A percentile compares a stretch with the other conserved stretches of the same genome.
Evolutionary conservation across 2,888 invertebrate species (phyloP).

Genomic region (Azorinus chamasolen): DNA sequence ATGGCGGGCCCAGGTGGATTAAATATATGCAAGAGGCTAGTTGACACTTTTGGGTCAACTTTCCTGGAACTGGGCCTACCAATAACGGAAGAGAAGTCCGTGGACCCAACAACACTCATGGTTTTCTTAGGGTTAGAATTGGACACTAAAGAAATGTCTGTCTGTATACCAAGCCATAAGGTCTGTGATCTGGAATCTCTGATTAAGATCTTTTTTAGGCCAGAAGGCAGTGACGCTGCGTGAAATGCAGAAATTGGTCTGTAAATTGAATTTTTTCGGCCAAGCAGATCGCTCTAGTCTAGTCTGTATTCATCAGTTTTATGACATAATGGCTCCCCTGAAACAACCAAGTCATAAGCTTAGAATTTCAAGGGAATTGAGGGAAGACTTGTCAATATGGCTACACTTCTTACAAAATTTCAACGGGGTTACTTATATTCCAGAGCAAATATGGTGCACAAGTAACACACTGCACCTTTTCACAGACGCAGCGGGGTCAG

Average conservation of each 20-base stretch:
- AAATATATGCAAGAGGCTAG: constrained; percentile 10
- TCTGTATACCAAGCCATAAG: constrained; percentile 24
- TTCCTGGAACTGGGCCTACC: constrained; percentile 32
- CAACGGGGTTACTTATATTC: background rate
- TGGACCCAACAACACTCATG: constrained; percentile 12
- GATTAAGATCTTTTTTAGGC: too few species aligned
- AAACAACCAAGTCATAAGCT: constrained; percentile 22
- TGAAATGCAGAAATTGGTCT: constrained; percentile 26
- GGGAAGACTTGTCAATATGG: constrained; percentile 28
- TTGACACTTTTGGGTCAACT: constrained; percentile 20
- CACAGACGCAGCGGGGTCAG: background rate
- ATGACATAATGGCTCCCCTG: constrained; percentile 16
- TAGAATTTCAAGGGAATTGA: constrained; percentile 13
- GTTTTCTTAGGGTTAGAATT: constrained; percentile 32
- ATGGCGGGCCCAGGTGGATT: constrained; percentile 10
- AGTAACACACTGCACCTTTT: background rate
- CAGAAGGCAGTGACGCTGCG: constrained; percentile 19
- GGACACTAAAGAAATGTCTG: constrained; percentile 4
- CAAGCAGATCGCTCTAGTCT: constrained; percentile 21
- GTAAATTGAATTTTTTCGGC: constrained; percentile 30
- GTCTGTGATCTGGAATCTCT: background rate
- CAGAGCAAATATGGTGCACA: background rate
- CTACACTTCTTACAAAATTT: constrained; percentile 14
- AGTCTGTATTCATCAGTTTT: constrained; percentile 26
- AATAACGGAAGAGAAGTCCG: constrained; percentile 25